Base-by-base conservation (phyloP, 2,797 vertebrate genomes). In the Hapalemur alaotrensis region DNA sequence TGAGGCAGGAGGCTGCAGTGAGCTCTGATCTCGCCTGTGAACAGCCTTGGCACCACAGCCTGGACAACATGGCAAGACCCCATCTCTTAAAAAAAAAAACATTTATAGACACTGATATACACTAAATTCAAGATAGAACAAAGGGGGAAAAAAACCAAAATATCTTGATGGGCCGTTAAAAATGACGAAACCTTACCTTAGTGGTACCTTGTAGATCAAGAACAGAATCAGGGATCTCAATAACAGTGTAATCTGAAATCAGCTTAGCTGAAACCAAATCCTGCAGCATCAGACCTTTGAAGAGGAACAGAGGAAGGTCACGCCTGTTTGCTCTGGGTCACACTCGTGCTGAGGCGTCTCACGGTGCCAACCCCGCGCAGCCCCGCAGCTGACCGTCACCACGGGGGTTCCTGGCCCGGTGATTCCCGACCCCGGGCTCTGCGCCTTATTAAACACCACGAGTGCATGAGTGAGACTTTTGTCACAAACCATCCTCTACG, bases 261-360 rank as follows among this genome's bases (percentile, higher is more conserved):
- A 99, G 98, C 5, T 99, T 99, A 25, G 99, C 99, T 50, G 99
- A 98, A 92, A 99, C 98, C 96, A 99, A 98, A 4, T 98, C 98
- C 89, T 98, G 98, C 50, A 99, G 98, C 99, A 98, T 99, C 95
- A 99, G 98, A 50, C 99, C 99, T 99, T 99, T 96, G 72, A 93
- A 95, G 85, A 93, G 41, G 97, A 96, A 88, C 76, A 97, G 69
- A 86, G 0, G 30, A 20, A 59, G 20, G 80, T 52, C 38, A 32
- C n/a, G 18, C 1, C 3, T 30, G 75, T 43, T 32, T 8, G 8
- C 38, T 4, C 14, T 91, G 43, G 17, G 14, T 13, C 35, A 28
- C 5, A 50, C 10, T 20, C 1, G 7, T 3, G 25, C 48, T 18
- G 14, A 23, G 6, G 41, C 15, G 7, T 1, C 54, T 20, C 28